Percentiles rank a stretch among this genome's conserved stretches.
phyloP scores from a whole-genome alignment of 1,140 invertebrate genomes.

The Drepana arcuata region DNA sequence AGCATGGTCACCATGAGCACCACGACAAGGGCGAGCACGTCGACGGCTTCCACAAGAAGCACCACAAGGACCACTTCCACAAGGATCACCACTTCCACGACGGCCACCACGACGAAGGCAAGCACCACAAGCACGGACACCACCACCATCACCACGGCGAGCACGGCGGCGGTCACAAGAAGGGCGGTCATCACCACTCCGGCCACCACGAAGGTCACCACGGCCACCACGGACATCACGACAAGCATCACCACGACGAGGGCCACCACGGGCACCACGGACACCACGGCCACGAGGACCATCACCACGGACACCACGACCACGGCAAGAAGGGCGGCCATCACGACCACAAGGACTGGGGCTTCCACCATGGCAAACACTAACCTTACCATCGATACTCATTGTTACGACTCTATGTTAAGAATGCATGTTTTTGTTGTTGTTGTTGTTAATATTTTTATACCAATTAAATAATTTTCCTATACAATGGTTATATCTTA shows the following conservation, averaged over 20 bases:
- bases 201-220: conserved; percentile 75
- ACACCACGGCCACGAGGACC: conserved; percentile 76
- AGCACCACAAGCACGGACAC: conserved; percentile 75
- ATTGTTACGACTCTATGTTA: conserved; percentile 24
- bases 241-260: conserved; percentile 74
- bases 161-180: conserved; percentile 74
- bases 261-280: conserved; percentile 77
- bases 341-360: conserved; percentile 78
- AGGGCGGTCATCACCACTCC: conserved; percentile 75
- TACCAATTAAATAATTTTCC: conserved; percentile 33
- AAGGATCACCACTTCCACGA: conserved; percentile 81
- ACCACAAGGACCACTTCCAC: conserved; percentile 80
- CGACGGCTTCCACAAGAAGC: conserved; percentile 77
- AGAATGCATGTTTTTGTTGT: conserved; percentile 38
- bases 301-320: conserved; percentile 76
- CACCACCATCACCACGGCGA: conserved; percentile 74
- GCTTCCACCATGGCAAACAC: conserved; percentile 61
- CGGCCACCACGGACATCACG: conserved; percentile 75
- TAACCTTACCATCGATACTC: conserved; percentile 17
- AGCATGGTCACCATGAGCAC: conserved; percentile 74
- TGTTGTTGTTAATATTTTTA: conserved; percentile 45
- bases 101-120: conserved; percentile 75
- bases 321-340: conserved; percentile 78
- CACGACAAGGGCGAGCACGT: conserved; percentile 76
- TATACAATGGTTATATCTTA: conserved; percentile 4